phyloP scores from a whole-genome alignment of 2,113 vertebrate genomes.

The Erpornis zantholeuca region DNA sequence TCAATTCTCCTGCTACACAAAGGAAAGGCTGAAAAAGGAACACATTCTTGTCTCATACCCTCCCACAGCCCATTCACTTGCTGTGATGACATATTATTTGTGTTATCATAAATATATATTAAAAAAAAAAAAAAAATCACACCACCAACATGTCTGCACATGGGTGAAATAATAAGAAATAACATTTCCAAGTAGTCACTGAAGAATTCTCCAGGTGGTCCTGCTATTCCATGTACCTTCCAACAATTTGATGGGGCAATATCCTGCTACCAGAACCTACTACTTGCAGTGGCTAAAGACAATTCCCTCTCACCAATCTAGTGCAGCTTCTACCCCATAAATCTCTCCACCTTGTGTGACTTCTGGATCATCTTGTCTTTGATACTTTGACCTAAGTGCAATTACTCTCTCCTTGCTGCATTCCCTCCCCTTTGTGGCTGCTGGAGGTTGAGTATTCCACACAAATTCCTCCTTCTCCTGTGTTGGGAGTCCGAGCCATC shows the following conservation, averaged over 20 bases:
- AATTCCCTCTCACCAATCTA: neutral
- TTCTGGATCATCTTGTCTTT: neutral
- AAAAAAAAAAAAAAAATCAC: neutral
- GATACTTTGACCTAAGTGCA: neutral
- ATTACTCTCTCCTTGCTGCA: neutral
- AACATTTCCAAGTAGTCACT: neutral
- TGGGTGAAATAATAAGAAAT: neutral
- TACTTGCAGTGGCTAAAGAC: neutral
- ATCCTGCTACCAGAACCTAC: neutral
- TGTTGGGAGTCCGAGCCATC: rapidly evolving
- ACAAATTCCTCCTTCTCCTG: neutral
- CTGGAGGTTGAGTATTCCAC: neutral
- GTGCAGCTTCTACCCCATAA: neutral
- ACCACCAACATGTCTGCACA: neutral
- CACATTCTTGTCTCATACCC: neutral
- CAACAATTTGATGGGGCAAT: neutral
- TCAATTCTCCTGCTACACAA: neutral
- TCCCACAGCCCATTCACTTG: neutral
- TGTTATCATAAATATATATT: neutral
- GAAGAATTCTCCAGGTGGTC: neutral
- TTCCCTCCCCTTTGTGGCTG: neutral
- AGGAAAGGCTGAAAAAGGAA: neutral
- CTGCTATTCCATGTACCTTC: neutral
- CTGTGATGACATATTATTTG: neutral
- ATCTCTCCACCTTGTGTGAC: neutral